A percentile compares a stretch with the other conserved stretches of the same genome.
Conservation (phyloP, 64 coral and sea anemone species). For the Montipora foliosa region DNA sequence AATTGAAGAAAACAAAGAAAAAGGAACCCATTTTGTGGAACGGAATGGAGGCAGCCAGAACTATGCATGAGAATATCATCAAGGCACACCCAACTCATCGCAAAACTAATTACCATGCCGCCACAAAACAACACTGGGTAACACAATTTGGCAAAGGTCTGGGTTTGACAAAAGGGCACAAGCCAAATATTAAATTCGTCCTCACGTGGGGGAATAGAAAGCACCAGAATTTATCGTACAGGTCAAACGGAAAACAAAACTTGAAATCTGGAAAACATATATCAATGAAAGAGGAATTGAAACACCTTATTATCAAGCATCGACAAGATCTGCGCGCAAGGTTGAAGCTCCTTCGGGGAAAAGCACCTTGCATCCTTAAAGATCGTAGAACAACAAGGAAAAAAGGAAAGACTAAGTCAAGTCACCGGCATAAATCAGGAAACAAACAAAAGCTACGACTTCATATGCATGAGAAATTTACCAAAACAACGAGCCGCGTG, state of each 20-base stretch:
- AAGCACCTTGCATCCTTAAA: neutral
- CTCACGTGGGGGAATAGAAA: neutral
- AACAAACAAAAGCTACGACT: neutral
- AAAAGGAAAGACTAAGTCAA: neutral
- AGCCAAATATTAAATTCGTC: constrained; percentile 8
- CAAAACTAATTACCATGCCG: neutral
- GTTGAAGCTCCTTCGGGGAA: neutral
- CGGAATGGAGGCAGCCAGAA: neutral
- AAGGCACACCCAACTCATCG: constrained; percentile 13
- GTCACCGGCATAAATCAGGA: neutral
- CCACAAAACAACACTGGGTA: constrained; percentile 10
- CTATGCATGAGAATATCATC: neutral
- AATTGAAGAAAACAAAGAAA: neutral
- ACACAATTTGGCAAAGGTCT: neutral
- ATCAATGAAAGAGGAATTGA: constrained; percentile 13
- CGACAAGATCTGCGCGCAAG: neutral
- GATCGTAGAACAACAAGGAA: neutral
- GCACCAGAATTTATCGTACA: constrained; percentile 20
- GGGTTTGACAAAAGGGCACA: neutral
- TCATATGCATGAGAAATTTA: neutral
- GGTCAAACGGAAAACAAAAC: neutral
- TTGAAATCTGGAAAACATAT: neutral
- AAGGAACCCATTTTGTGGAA: neutral
- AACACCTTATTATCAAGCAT: constrained; percentile 18
- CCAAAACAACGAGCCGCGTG: neutral